Base-by-base conservation (phyloP, 2,797 vertebrate genomes). In the Coilia nasus region DNA sequence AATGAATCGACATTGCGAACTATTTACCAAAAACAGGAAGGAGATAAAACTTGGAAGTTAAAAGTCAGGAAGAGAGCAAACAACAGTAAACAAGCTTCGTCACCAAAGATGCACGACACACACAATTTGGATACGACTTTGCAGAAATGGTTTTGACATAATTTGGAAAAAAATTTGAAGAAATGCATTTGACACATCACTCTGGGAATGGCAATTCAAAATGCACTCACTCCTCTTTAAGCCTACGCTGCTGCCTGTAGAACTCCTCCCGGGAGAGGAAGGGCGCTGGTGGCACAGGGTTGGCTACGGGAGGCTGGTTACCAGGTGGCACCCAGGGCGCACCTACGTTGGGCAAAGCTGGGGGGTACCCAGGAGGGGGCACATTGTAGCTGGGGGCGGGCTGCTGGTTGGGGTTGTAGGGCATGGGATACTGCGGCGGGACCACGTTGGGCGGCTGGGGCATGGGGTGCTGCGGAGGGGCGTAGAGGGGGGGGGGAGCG, bases 221-320 rank as follows among this genome's bases (percentile, higher is more conserved):
- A 44, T 75, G 4, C 23, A 85, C 98, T 97, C 94, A 98, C 97
- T 98, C 97, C 91, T 98, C 97, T 88, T 96, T 97, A 19, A 96
- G 94, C 83, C 96, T 95, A 81, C 95, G 96, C n/a, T 98, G 96
- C 81, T 97, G 95, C 89, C 94, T 95, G 94, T 97, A 97, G 96
- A 98, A 98, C 88, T 99, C 97, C 90, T 99, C 98, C 92, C 96
- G 96, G 89, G 97, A 96, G 84, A 98, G 93, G 87, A 97, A 97
- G 86, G 96, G 96, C 85, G 90, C 31, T 6, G 95, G 94, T 86
- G 96, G 94, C 88, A 96, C 94, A 89, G 96, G 86, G 86, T 95
- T 96, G 89, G 95, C 92, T 83, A 96, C 93, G 89, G 97, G 96
- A 47, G 97, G 94, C 92, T 97, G 97, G 82, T 96, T 94, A 88